A percentile compares a stretch with the other conserved stretches of the same genome.
phyloP scores from a whole-genome alignment of 2,888 invertebrate genomes.

The Netelia melanura region DNA sequence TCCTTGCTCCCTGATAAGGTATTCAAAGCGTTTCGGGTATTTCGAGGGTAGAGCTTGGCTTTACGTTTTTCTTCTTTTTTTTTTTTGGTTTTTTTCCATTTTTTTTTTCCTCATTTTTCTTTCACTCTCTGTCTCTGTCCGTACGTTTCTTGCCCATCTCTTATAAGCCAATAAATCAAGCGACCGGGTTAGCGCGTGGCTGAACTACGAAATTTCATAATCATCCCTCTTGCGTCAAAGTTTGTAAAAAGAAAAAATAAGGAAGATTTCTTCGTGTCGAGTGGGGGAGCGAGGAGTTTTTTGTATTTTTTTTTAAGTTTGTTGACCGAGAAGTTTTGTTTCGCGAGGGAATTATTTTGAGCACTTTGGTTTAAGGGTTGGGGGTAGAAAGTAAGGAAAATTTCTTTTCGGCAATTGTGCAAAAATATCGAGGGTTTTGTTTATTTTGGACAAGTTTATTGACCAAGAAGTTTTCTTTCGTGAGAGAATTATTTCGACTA shows the following conservation, averaged over 20 bases:
- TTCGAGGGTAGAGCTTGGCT: conserved; percentile 76
- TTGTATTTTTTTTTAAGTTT: no score
- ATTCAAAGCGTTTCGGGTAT: conserved; percentile 83
- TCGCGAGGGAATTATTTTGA: no score
- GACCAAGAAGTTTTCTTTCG: no score
- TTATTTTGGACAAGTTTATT: no score
- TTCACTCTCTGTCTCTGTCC: conserved; percentile 13
- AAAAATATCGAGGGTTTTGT: no score
- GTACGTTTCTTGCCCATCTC: not conserved
- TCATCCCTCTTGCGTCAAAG: conserved; percentile 1
- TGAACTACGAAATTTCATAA: conserved; percentile 52
- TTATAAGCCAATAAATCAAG: conserved; percentile 48
- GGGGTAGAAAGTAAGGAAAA: no score
- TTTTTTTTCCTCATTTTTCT: conserved; percentile 25
- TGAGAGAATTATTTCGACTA: no score
- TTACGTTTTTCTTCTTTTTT: conserved; percentile 28
- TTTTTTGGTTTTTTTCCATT: not conserved
- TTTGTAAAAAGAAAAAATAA: not conserved
- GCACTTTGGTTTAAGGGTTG: no score
- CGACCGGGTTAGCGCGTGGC: conserved; percentile 22
- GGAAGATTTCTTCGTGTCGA: no score
- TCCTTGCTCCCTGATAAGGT: conserved; percentile 81
- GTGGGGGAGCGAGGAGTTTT: no score
- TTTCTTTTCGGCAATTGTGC: no score
- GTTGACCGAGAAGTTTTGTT: no score